These are phyloP conservation scores for Cyclophora punctaria DNA, from an alignment of 2,888 invertebrate species.

Conservation along the genomic window DNA sequence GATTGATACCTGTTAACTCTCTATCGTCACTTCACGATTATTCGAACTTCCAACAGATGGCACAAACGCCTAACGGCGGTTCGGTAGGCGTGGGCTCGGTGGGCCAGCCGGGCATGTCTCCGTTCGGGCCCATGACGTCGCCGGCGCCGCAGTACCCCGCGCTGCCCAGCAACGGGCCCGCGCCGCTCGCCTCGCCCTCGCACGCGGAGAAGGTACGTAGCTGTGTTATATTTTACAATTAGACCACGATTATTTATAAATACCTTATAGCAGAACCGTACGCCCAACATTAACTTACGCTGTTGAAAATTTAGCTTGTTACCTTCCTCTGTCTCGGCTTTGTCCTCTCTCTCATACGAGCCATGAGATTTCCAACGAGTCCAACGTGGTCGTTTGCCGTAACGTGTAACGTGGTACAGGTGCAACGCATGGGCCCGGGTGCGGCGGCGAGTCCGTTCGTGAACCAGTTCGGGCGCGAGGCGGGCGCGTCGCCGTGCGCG, in stretches of 20 bases:
- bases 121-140: constrained; percentile 80
- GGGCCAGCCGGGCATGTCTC: constrained; percentile 81
- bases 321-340: too few relatives aligned
- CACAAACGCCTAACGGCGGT: constrained; percentile 73
- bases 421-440: constrained; percentile 43
- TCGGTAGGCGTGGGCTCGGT: constrained; percentile 65
- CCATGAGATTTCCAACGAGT: too few relatives aligned
- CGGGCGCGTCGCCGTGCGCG: constrained; percentile 58
- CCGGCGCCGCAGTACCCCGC: constrained; percentile 73
- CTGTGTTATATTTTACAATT: not conserved
- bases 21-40: too few relatives aligned
- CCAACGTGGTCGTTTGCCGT: constrained; percentile 9
- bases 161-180: constrained; percentile 78
- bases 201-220: constrained; percentile 51
- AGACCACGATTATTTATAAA: not conserved
- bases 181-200: constrained; percentile 66
- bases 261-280: not conserved
- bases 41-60: constrained; percentile 34
- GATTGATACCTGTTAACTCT: too few relatives aligned
- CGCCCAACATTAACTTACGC: not conserved
- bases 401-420: constrained; percentile 8
- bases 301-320: not conserved
- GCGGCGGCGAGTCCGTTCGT: constrained; percentile 76
- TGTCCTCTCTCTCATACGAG: too few relatives aligned
- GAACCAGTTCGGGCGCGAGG: constrained; percentile 45